A percentile compares a stretch with the other conserved stretches of the same genome.
These are phyloP conservation scores for Lamprotornis superbus DNA, from an alignment of 2,113 vertebrate genomes.

Conservation along the genomic window DNA sequence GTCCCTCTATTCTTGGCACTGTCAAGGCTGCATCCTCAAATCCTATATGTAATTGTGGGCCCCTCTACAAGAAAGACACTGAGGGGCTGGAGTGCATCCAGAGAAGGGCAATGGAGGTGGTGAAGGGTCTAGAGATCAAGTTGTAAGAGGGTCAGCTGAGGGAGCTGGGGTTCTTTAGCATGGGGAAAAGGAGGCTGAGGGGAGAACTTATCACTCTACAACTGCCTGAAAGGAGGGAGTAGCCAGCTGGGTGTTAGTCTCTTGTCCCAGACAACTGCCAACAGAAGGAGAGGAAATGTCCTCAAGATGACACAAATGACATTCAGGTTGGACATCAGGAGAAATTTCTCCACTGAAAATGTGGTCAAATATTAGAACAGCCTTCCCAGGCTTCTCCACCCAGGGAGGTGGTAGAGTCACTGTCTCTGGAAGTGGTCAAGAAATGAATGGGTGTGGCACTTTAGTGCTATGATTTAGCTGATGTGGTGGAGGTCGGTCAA, in stretches of 20 bases:
- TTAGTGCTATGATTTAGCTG: background rate
- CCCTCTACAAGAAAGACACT: background rate
- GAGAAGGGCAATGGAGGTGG: background rate
- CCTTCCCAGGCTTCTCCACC: background rate
- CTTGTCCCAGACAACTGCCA: background rate
- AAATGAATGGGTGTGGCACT: background rate
- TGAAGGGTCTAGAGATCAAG: background rate
- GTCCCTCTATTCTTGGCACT: background rate
- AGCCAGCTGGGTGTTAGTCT: background rate
- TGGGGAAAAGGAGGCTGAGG: background rate
- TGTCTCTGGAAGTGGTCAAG: background rate
- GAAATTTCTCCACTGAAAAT: background rate
- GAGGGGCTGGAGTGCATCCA: fast-evolving
- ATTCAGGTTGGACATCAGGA: background rate
- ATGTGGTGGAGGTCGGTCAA: background rate
- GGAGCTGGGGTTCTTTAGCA: background rate
- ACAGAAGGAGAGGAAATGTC: background rate
- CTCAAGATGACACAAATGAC: background rate
- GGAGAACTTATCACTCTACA: background rate
- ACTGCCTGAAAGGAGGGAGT: background rate
- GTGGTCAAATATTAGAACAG: background rate
- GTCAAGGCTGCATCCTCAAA: background rate
- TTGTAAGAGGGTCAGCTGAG: background rate
- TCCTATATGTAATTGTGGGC: background rate
- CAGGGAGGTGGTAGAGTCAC: background rate